A percentile compares a stretch with the other conserved stretches of the same genome.
Evolutionary conservation across 2,888 invertebrate genomes (phyloP).

Genomic region (Sinotaia quadrata): DNA sequence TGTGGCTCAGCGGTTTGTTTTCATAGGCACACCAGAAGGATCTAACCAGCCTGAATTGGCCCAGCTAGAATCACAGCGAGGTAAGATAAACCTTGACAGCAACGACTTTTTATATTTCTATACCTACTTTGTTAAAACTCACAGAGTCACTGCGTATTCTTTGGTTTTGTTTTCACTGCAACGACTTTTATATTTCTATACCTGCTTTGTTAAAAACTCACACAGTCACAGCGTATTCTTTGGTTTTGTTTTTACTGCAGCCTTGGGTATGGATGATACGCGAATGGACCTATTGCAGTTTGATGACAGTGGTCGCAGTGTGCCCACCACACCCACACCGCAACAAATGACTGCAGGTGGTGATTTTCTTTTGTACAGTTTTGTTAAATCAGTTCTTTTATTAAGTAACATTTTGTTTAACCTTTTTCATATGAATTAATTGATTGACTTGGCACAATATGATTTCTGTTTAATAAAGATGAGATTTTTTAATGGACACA

Average conservation of each 20-base stretch:
- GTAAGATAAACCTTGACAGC: too few species aligned
- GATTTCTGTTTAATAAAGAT: too few species aligned
- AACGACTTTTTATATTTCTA: too few species aligned
- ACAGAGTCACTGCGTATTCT: too few species aligned
- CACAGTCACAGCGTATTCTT: too few species aligned
- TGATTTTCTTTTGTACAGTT: constrained; percentile 15
- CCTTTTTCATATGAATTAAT: too few species aligned
- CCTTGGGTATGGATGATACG: constrained; percentile 80
- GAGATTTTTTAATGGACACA: too few species aligned
- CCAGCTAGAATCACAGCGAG: constrained; percentile 77
- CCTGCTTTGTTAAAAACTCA: too few species aligned
- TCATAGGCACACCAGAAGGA: constrained; percentile 71
- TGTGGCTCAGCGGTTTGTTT: constrained; percentile 74
- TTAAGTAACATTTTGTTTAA: neutral
- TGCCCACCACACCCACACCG: constrained; percentile 76
- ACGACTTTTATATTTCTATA: too few species aligned
- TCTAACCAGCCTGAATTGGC: constrained; percentile 65
- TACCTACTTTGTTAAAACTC: too few species aligned
- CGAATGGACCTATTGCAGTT: constrained; percentile 81
- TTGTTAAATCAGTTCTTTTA: neutral
- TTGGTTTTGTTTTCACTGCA: neutral
- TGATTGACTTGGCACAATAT: too few species aligned
- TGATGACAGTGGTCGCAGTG: constrained; percentile 79
- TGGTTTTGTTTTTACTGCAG: constrained; percentile 31
- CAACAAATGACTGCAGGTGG: constrained; percentile 49